These are phyloP conservation scores for Zaprionus lachaisei DNA, from an alignment of 1,140 invertebrate genomes.

Conservation along the genomic window DNA sequence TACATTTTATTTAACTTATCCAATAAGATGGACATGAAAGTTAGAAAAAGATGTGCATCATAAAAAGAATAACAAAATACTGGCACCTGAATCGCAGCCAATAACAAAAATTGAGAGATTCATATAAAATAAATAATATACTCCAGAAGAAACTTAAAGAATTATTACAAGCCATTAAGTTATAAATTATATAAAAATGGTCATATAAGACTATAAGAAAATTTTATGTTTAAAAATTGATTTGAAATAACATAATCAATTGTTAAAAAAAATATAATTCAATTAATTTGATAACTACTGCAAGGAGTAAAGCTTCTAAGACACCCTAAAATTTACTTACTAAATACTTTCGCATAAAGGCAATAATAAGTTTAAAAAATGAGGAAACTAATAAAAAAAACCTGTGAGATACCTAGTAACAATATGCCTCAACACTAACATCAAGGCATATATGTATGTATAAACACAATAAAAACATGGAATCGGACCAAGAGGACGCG, in stretches of 20 bases:
- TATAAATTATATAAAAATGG: background rate
- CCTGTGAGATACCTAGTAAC: background rate
- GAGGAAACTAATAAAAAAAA: background rate
- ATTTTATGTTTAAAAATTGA: background rate
- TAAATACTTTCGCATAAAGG: background rate
- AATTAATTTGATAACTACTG: background rate
- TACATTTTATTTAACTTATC: background rate
- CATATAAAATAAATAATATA: background rate
- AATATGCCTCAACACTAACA: background rate
- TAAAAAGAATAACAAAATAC: constrained; percentile 4
- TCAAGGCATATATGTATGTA: constrained; percentile 1
- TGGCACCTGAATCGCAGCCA: background rate
- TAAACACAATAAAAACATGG: background rate
- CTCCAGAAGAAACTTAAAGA: background rate
- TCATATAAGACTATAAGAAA: background rate
- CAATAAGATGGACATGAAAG: background rate
- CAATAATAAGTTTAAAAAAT: background rate
- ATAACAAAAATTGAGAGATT: background rate
- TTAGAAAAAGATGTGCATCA: constrained; percentile 19
- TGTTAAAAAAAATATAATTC: background rate
- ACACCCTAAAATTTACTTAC: constrained; percentile 5
- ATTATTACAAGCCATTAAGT: background rate
- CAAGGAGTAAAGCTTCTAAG: background rate
- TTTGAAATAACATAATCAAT: background rate
- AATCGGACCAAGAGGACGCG: constrained; percentile 4